These are phyloP conservation scores for Myotis davidii DNA, from an alignment of 2,113 vertebrate species.

Conservation along the genomic window DNA sequence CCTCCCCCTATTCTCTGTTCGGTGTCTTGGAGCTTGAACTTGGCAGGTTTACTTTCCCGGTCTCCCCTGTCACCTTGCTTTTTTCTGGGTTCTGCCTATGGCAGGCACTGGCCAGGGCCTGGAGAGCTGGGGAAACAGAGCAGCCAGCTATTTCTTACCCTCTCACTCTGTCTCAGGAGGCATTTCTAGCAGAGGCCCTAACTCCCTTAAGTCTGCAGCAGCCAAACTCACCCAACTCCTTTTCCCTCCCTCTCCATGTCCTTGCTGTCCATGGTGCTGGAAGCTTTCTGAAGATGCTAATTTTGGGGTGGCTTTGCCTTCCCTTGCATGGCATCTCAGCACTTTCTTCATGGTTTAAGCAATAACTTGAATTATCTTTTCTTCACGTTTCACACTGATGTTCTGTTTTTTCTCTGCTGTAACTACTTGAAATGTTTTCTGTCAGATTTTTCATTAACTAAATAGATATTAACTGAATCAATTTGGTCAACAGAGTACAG, in stretches of 20 bases:
- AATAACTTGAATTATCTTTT: background rate
- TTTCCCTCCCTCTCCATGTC: fast-evolving
- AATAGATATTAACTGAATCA: background rate
- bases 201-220: background rate
- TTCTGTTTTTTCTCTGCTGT: background rate
- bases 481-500: background rate
- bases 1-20: background rate
- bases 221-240: fast-evolving
- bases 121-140: background rate
- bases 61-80: background rate
- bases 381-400: background rate
- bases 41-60: background rate
- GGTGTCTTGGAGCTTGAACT: background rate
- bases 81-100: background rate
- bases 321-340: background rate
- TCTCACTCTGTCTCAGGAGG: background rate
- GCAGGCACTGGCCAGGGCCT: fast-evolving
- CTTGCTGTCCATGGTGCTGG: fast-evolving
- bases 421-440: background rate
- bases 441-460: background rate
- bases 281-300: background rate
- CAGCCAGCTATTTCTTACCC: background rate
- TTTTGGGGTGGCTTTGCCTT: background rate
- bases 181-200: background rate
- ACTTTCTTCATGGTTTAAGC: background rate